These are phyloP conservation scores for Galeopsomyia nigrocyanea DNA, from an alignment of 2,888 invertebrate genomes.

Conservation along the genomic window DNA sequence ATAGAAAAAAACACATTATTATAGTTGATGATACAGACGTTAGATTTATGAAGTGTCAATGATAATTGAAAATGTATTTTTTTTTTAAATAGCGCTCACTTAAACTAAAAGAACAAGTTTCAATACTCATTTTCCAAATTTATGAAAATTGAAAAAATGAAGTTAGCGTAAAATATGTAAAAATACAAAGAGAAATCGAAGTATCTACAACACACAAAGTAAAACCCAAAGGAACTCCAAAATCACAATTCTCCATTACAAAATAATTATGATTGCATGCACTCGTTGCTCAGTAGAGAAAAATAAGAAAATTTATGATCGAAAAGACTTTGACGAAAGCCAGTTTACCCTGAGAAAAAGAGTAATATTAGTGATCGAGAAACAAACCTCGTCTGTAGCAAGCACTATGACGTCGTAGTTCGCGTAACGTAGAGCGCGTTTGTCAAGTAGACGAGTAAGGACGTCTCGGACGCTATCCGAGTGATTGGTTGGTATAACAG, in stretches of 20 bases:
- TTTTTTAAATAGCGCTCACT: no score
- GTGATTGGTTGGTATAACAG: conserved; percentile 87
- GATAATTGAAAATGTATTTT: no score
- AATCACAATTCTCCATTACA: background rate
- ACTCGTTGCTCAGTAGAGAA: no score
- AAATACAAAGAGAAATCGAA: background rate
- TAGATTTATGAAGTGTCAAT: background rate
- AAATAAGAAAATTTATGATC: no score
- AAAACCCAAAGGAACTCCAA: background rate
- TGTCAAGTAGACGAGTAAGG: conserved; percentile 85
- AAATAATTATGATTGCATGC: no score
- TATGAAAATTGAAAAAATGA: no score
- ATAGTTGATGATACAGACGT: background rate
- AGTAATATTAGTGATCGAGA: conserved; percentile 36
- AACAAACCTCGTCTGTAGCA: conserved; percentile 68
- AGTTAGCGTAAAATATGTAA: background rate
- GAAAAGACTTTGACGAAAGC: no score
- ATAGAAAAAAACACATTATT: conserved; percentile 14
- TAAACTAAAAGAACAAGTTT: no score
- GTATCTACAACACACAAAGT: background rate
- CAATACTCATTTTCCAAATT: no score
- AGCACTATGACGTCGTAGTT: conserved; percentile 86
- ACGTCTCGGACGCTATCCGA: conserved; percentile 83
- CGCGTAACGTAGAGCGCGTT: conserved; percentile 83
- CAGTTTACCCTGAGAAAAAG: background rate